Evolutionary conservation across 2,797 vertebrate species (phyloP).

Genomic region (Coccyzus lansbergi): DNA sequence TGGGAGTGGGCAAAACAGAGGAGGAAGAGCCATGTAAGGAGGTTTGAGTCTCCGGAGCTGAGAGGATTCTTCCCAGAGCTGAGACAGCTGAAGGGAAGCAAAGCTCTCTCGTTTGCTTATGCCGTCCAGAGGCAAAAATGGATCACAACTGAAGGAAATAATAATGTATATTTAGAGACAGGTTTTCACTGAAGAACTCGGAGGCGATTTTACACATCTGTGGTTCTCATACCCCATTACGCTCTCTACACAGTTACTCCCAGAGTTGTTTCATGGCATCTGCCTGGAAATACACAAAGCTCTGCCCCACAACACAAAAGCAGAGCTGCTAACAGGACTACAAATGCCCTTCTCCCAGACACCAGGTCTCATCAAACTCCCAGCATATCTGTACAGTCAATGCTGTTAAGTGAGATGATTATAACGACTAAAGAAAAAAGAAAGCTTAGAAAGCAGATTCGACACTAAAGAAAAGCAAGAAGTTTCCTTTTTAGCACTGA

Average conservation of each 20-base stretch:
- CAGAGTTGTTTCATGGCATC: background rate
- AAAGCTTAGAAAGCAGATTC: background rate
- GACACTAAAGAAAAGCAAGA: background rate
- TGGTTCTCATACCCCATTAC: background rate
- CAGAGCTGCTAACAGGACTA: background rate
- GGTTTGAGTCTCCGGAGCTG: background rate
- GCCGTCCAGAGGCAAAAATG: background rate
- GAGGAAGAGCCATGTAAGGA: background rate
- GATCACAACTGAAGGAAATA: background rate
- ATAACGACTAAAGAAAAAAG: background rate
- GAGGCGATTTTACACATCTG: background rate
- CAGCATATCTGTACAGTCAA: background rate
- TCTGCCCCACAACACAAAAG: background rate
- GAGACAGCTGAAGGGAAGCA: background rate
- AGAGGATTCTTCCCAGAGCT: background rate
- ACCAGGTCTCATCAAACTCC: background rate
- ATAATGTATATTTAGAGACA: background rate
- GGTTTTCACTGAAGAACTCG: background rate
- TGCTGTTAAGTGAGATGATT: background rate
- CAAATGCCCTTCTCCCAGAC: background rate
- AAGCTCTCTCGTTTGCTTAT: background rate
- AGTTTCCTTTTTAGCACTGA: background rate
- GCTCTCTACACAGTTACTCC: background rate
- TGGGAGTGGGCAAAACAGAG: background rate
- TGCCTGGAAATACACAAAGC: background rate